Evolutionary conservation across 2,888 invertebrate genomes (phyloP).

Genomic region (Ischnus inquisitorius): DNA sequence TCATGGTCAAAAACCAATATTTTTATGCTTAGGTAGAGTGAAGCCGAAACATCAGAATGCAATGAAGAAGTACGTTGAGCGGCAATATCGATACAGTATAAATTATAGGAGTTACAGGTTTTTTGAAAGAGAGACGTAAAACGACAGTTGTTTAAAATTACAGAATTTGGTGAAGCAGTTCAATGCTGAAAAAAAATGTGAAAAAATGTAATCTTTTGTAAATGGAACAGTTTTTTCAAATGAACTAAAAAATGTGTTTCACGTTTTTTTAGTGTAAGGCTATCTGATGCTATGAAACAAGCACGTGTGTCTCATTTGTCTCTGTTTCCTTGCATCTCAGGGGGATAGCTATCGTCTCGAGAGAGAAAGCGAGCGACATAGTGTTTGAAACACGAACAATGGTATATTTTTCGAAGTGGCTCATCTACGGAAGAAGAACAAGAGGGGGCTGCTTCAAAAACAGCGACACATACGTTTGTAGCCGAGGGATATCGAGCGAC

Average conservation of each 20-base stretch:
- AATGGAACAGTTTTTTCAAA: too few species aligned
- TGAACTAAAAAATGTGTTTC: not conserved
- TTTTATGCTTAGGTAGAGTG: too few species aligned
- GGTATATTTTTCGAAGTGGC: slow-evolving; percentile 48
- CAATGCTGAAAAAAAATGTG: too few species aligned
- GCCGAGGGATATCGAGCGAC: slow-evolving; percentile 77
- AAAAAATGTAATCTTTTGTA: too few species aligned
- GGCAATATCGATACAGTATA: too few species aligned
- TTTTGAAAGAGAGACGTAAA: too few species aligned
- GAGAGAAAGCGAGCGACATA: not conserved
- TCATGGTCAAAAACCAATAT: too few species aligned
- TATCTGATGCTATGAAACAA: not conserved
- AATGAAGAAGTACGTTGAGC: too few species aligned
- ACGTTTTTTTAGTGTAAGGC: not conserved
- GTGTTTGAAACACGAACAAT: slow-evolving; percentile 44
- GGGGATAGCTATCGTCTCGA: not conserved
- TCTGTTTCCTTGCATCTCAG: not conserved
- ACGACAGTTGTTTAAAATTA: too few species aligned
- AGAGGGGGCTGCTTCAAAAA: slow-evolving; percentile 37
- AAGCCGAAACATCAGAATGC: too few species aligned
- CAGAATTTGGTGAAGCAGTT: too few species aligned
- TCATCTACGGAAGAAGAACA: slow-evolving; percentile 34
- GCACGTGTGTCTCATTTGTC: not conserved
- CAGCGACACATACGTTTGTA: not conserved
- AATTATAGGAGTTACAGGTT: too few species aligned